These are phyloP conservation scores for Hyalella azteca DNA, from an alignment of 2,888 invertebrate genomes.

Conservation along the genomic window DNA sequence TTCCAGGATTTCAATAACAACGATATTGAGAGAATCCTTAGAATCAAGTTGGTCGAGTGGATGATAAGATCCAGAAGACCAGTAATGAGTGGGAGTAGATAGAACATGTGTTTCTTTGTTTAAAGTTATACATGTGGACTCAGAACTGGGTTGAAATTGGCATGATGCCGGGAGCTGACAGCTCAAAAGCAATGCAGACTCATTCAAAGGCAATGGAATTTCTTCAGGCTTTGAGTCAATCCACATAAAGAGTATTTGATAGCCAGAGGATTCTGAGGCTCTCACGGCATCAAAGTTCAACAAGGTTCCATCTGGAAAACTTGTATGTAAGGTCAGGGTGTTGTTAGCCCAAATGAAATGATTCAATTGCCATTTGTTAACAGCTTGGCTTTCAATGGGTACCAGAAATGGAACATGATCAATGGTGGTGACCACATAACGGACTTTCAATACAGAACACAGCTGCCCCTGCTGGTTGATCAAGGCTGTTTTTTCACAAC, in stretches of 20 bases:
- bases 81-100: not conserved
- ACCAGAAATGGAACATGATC: conserved; percentile 11
- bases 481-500: not conserved
- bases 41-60: not conserved
- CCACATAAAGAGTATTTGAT: conserved; percentile 27
- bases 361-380: conserved; percentile 10
- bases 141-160: not conserved
- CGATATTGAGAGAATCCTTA: not conserved
- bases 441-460: not conserved
- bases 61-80: not conserved
- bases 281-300: conserved; percentile 19
- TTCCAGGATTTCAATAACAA: not conserved
- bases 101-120: not conserved
- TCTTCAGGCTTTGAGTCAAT: conserved; percentile 8
- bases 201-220: not conserved
- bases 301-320: conserved; percentile 1
- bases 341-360: conserved; percentile 20
- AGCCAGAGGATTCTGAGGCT: not conserved
- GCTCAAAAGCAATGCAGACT: not conserved
- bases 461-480: conserved; percentile 20
- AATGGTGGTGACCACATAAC: not conserved
- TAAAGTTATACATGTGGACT: not conserved
- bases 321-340: not conserved
- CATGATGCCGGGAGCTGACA: not conserved
- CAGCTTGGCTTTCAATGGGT: not conserved